Percentiles rank a stretch among this genome's conserved stretches.
phyloP scores from a whole-genome alignment of 2,888 invertebrate species.

The Ophonus ardosiacus region DNA sequence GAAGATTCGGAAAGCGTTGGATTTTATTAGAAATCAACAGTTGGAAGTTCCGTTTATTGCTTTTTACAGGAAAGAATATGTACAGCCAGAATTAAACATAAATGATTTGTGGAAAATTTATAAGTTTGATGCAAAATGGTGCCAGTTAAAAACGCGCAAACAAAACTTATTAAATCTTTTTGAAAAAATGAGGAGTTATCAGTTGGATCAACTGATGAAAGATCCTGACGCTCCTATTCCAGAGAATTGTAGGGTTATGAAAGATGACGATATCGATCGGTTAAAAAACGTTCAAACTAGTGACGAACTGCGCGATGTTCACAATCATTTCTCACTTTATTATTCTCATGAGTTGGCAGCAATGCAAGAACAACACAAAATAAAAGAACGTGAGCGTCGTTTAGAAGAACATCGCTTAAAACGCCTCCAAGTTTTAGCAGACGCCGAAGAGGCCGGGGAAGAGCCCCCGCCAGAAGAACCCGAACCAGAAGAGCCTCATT shows the following conservation, averaged over 20 bases:
- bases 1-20: conserved; percentile 96
- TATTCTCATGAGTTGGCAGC: conserved; percentile 90
- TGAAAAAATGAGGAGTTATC: conserved; percentile 95
- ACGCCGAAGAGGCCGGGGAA: conserved; percentile 82
- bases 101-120: conserved; percentile 99
- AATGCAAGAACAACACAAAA: conserved; percentile 87
- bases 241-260: conserved; percentile 88
- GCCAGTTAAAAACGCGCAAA: conserved; percentile 91
- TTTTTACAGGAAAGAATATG: conserved; percentile 98
- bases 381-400: conserved; percentile 82
- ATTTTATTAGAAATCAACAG: conserved; percentile 96
- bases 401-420: conserved; percentile 76
- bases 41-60: conserved; percentile 99
- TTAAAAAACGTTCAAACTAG: conserved; percentile 87
- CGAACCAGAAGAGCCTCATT: conserved; percentile 77
- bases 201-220: conserved; percentile 88
- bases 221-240: conserved; percentile 91
- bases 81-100: conserved; percentile 94
- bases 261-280: conserved; percentile 90
- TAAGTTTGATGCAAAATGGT: conserved; percentile 96
- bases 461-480: conserved; percentile 80
- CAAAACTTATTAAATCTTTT: conserved; percentile 88
- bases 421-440: conserved; percentile 77
- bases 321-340: conserved; percentile 94
- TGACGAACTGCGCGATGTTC: conserved; percentile 95